Evolutionary conservation across 2,888 invertebrate species (phyloP).

Genomic region (Lithophane ornitopus): DNA sequence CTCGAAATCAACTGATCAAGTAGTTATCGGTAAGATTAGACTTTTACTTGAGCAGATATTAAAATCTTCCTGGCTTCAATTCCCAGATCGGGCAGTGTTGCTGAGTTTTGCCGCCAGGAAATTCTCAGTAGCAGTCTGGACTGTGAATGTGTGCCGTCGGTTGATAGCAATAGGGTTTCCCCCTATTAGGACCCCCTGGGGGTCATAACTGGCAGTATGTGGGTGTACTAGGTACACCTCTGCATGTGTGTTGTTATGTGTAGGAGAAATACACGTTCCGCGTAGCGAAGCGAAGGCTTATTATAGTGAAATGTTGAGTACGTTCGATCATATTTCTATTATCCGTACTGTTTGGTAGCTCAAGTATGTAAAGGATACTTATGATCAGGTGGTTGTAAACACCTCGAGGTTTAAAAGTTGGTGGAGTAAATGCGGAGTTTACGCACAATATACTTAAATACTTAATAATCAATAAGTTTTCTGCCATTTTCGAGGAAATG

Average conservation of each 20-base stretch:
- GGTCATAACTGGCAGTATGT: too few relatives aligned
- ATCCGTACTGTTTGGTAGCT: background rate
- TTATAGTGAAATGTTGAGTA: conserved; percentile 1
- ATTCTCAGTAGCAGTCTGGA: background rate
- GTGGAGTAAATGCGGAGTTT: conserved; percentile 13
- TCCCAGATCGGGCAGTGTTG: background rate
- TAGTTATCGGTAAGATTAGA: background rate
- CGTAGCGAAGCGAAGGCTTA: background rate
- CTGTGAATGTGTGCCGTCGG: background rate
- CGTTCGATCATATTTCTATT: background rate
- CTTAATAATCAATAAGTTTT: conserved; percentile 33
- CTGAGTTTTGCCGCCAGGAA: background rate
- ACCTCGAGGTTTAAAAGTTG: background rate
- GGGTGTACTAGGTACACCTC: background rate
- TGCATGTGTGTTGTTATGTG: background rate
- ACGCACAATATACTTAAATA: conserved; percentile 53
- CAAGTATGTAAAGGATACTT: conserved; percentile 4
- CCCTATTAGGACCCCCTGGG: too few relatives aligned
- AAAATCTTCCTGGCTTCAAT: background rate
- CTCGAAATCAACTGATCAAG: background rate
- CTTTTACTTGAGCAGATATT: background rate
- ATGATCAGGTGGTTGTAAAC: background rate
- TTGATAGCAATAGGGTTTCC: background rate
- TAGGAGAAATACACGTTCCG: background rate
- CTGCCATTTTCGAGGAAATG: background rate